phyloP scores from a whole-genome alignment of 92 coral and sea anemone genomes.

The Chrysogorgia sp. region DNA sequence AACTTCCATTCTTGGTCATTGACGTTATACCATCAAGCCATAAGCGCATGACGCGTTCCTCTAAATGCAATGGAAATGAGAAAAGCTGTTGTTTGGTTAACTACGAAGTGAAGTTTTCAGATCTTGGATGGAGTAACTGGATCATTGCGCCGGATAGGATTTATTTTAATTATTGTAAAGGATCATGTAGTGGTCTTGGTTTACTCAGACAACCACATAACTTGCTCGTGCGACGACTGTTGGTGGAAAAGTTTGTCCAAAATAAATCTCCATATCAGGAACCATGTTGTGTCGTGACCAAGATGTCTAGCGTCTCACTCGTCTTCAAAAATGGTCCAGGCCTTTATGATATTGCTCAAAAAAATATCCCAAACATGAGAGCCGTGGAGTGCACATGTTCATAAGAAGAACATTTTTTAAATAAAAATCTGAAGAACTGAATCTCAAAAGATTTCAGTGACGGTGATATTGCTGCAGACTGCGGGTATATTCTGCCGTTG shows the following conservation, averaged over 20 bases:
- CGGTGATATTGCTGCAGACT: no score
- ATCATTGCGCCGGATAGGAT: not conserved
- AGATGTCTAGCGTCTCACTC: not conserved
- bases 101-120: not conserved
- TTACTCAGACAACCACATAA: not conserved
- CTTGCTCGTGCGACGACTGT: not conserved
- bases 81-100: not conserved
- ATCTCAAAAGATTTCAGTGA: no score
- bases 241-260: not conserved
- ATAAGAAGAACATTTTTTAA: no score
- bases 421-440: no score
- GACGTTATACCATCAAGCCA: not conserved
- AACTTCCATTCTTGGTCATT: not conserved
- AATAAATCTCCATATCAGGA: not conserved
- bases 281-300: slow-evolving; percentile 5
- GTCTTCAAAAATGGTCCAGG: not conserved
- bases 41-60: not conserved
- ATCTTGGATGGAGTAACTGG: not conserved
- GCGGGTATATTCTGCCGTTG: no score
- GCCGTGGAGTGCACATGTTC: not conserved
- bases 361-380: not conserved
- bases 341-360: not conserved
- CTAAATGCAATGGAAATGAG: not conserved
- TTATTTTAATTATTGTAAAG: not conserved
- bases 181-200: not conserved